phyloP scores from a whole-genome alignment of 2,888 invertebrate species.

The Mesochorus sp. region DNA sequence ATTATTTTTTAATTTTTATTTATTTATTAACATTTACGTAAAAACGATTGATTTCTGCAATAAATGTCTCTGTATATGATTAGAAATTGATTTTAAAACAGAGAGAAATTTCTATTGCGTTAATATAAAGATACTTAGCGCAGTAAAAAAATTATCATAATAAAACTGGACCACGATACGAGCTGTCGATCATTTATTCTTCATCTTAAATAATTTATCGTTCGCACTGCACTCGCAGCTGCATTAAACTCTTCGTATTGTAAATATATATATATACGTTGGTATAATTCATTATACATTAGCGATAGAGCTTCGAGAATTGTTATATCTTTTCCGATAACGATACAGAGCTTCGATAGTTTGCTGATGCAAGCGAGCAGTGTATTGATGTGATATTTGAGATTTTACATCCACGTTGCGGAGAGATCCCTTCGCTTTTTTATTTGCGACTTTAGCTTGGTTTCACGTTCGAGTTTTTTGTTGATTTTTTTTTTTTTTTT shows the following conservation, averaged over 20 bases:
- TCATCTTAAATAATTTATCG: slow-evolving; percentile 65
- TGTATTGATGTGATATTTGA: background rate
- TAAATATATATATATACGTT: slow-evolving; percentile 21
- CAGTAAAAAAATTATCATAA: slow-evolving; percentile 6
- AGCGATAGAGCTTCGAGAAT: slow-evolving; percentile 40
- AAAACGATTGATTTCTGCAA: slow-evolving; percentile 29
- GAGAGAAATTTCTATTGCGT: too few relatives aligned
- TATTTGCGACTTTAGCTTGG: background rate
- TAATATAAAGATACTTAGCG: too few relatives aligned
- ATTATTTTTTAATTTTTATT: background rate
- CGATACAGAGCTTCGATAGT: slow-evolving; percentile 4
- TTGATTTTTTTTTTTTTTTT: too few relatives aligned
- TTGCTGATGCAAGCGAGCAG: slow-evolving; percentile 1
- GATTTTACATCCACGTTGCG: too few relatives aligned
- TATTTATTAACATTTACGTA: background rate
- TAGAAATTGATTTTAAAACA: background rate
- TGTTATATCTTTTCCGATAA: slow-evolving; percentile 29
- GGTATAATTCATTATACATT: slow-evolving; percentile 39
- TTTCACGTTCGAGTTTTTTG: background rate
- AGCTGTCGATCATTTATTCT: slow-evolving; percentile 59
- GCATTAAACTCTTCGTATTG: slow-evolving; percentile 22
- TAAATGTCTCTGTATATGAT: slow-evolving; percentile 9
- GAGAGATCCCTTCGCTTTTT: too few relatives aligned
- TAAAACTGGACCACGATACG: slow-evolving; percentile 64
- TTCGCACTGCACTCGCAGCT: slow-evolving; percentile 58